phyloP scores from a whole-genome alignment of 2,113 vertebrate species.

The Cebidichthys violaceus region DNA sequence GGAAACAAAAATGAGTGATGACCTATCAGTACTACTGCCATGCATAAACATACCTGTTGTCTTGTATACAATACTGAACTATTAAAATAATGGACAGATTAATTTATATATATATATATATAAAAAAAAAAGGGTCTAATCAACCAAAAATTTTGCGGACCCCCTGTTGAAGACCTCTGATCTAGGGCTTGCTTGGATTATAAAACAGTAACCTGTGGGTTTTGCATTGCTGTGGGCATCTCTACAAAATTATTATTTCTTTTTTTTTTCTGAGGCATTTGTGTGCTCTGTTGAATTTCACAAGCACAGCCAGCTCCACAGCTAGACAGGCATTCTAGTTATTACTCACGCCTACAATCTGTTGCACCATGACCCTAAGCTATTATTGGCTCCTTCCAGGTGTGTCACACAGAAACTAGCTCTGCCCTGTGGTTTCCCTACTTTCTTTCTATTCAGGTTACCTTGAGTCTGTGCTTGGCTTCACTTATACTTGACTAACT shows the following conservation, averaged over 20 bases:
- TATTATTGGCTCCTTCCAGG: conserved; percentile 78
- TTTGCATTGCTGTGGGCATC: not conserved
- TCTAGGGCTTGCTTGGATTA: not conserved
- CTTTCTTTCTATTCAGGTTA: conserved; percentile 43
- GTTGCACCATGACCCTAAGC: conserved; percentile 53
- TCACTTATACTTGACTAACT: not conserved
- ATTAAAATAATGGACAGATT: no score
- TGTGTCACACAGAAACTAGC: conserved; percentile 75
- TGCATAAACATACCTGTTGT: no score
- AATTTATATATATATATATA: no score
- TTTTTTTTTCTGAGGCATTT: conserved; percentile 16
- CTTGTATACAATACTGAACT: no score
- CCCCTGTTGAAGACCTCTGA: no score
- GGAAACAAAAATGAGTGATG: no score
- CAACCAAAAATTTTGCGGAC: no score
- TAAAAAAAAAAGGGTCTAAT: no score
- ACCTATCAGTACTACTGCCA: no score
- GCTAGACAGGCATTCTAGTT: conserved; percentile 32
- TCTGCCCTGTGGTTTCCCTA: conserved; percentile 38
- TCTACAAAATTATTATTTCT: not conserved
- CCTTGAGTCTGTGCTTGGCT: conserved; percentile 22
- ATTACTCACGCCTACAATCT: conserved; percentile 67
- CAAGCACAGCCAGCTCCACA: conserved; percentile 39
- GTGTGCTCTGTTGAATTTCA: conserved; percentile 52
- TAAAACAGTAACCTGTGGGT: not conserved